Percentiles rank a stretch among this genome's conserved stretches.
These are phyloP conservation scores for Epicampocera succincta DNA, from an alignment of 2,888 invertebrate genomes.

Conservation along the genomic window DNA sequence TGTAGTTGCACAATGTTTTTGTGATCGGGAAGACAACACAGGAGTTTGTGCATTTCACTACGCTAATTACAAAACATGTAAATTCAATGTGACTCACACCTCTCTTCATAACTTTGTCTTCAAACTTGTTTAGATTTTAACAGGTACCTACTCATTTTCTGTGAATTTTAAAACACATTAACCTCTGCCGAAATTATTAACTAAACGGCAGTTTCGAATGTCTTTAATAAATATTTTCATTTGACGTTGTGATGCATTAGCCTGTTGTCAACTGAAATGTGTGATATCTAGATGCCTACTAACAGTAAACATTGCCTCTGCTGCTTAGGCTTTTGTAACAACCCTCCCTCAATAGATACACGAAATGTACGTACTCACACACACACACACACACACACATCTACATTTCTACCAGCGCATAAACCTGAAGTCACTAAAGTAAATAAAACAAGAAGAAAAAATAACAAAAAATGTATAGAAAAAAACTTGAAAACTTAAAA, in stretches of 20 bases:
- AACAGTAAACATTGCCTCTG: conserved; percentile 45
- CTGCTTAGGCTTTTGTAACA: conserved; percentile 50
- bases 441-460: background rate
- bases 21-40: no score
- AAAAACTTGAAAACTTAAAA: conserved; percentile 10
- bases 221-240: no score
- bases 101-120: no score
- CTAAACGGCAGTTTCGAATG: no score
- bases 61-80: no score
- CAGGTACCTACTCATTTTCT: no score
- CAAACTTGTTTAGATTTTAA: no score
- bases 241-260: conserved; percentile 44
- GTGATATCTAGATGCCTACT: background rate
- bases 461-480: conserved; percentile 18
- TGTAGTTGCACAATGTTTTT: background rate
- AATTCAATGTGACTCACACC: no score
- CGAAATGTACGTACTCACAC: background rate
- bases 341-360: conserved; percentile 47
- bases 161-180: no score
- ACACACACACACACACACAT: conserved; percentile 16
- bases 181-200: no score
- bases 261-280: conserved; percentile 62
- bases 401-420: background rate
- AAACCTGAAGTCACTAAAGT: conserved; percentile 32
- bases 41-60: no score